These are phyloP conservation scores for Dioctria rufipes DNA, from an alignment of 2,888 invertebrate genomes.

Conservation along the genomic window DNA sequence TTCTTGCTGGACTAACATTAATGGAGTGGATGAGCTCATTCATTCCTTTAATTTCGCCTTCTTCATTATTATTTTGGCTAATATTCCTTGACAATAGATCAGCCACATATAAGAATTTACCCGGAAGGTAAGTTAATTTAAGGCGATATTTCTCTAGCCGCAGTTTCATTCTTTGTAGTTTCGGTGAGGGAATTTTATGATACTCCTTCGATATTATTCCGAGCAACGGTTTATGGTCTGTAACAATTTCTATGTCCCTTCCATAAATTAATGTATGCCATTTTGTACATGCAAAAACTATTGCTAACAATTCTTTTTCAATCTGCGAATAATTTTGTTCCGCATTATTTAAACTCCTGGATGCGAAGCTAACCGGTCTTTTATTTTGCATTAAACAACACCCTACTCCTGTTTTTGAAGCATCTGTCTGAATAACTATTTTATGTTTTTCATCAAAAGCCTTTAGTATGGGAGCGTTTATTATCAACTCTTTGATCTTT, in stretches of 20 bases:
- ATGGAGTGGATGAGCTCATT: neutral
- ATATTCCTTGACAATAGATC: constrained; percentile 58
- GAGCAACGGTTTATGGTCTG: constrained; percentile 58
- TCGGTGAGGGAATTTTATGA: constrained; percentile 58
- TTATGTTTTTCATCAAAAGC: too few relatives aligned
- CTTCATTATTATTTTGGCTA: constrained; percentile 39
- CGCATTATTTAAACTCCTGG: too few relatives aligned
- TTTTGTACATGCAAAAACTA: constrained; percentile 60
- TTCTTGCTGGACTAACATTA: constrained; percentile 17
- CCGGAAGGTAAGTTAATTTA: constrained; percentile 60
- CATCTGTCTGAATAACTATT: too few relatives aligned
- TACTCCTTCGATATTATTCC: constrained; percentile 56
- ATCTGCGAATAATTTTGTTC: neutral
- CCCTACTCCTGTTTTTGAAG: too few relatives aligned
- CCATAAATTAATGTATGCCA: constrained; percentile 61
- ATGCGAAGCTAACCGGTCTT: too few relatives aligned
- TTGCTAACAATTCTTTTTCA: constrained; percentile 42
- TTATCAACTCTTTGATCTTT: too few relatives aligned
- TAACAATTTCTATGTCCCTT: constrained; percentile 46
- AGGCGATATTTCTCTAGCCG: constrained; percentile 60
- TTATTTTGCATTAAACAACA: too few relatives aligned
- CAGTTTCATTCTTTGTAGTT: constrained; percentile 60
- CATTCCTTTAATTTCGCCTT: constrained; percentile 26
- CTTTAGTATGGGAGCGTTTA: too few relatives aligned
- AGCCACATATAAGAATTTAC: constrained; percentile 60